These are phyloP conservation scores for Crocuta crocuta DNA, from an alignment of 2,113 vertebrate genomes.

Conservation along the genomic window DNA sequence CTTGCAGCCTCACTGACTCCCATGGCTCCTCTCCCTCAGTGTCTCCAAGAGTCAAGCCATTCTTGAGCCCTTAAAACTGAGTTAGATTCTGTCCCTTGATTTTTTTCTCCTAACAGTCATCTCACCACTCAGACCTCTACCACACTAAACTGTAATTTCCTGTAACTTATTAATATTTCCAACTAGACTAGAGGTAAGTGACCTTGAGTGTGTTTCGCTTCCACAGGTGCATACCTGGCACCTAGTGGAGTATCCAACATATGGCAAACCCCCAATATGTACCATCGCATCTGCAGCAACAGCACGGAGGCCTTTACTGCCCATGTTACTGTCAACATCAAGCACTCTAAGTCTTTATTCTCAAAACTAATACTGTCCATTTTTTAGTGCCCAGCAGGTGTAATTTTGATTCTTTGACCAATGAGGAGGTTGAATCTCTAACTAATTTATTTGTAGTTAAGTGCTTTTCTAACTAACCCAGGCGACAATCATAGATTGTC, in stretches of 20 bases:
- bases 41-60: neutral
- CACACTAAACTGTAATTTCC: neutral
- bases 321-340: too few species aligned
- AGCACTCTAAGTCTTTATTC: neutral
- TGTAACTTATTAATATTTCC: neutral
- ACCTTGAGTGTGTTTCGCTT: neutral
- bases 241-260: too few species aligned
- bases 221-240: neutral
- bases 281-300: fast-evolving
- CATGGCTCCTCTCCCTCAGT: neutral
- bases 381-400: neutral
- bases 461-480: neutral
- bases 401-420: neutral
- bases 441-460: neutral
- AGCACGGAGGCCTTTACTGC: neutral
- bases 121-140: neutral
- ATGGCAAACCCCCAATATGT: neutral
- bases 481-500: neutral
- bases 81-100: neutral
- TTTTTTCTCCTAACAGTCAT: neutral
- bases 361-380: neutral
- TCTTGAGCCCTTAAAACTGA: neutral
- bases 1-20: neutral
- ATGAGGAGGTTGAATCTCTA: neutral
- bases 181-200: neutral